Conservation (phyloP, 2,113 vertebrate genomes). For the Leucosticte australis region DNA sequence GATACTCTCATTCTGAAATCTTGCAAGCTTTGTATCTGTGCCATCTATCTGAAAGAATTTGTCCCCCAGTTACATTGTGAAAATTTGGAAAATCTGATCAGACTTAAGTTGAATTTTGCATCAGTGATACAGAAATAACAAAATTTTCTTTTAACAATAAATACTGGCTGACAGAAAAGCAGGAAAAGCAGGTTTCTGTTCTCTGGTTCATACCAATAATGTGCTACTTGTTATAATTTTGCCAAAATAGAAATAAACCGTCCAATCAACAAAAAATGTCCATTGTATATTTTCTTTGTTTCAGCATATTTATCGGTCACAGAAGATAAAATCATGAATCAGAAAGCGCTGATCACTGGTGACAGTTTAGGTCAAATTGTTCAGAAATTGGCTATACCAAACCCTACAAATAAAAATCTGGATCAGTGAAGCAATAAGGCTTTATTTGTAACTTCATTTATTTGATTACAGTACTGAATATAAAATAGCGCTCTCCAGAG, state of each 20-base stretch:
- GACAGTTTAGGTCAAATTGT: neutral
- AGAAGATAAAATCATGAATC: neutral
- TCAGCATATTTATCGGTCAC: neutral
- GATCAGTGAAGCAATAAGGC: neutral
- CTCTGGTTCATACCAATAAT: neutral
- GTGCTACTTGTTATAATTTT: neutral
- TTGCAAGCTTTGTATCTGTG: neutral
- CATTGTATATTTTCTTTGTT: neutral
- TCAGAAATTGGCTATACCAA: slow-evolving; percentile 14
- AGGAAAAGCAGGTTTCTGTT: neutral
- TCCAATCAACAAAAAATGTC: neutral
- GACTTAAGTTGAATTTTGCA: neutral
- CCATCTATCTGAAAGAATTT: neutral
- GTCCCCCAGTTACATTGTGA: rapidly evolving
- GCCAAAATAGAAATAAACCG: neutral
- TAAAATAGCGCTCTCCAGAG: neutral
- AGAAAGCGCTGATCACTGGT: neutral
- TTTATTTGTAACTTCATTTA: slow-evolving; percentile 30
- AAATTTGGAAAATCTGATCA: neutral
- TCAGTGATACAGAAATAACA: neutral
- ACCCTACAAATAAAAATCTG: neutral
- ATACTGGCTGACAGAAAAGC: neutral
- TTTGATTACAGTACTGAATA: neutral
- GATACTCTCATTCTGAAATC: neutral
- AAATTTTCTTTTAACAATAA: neutral